phyloP scores from a whole-genome alignment of 2,888 invertebrate genomes.

The Amorpha juglandis region DNA sequence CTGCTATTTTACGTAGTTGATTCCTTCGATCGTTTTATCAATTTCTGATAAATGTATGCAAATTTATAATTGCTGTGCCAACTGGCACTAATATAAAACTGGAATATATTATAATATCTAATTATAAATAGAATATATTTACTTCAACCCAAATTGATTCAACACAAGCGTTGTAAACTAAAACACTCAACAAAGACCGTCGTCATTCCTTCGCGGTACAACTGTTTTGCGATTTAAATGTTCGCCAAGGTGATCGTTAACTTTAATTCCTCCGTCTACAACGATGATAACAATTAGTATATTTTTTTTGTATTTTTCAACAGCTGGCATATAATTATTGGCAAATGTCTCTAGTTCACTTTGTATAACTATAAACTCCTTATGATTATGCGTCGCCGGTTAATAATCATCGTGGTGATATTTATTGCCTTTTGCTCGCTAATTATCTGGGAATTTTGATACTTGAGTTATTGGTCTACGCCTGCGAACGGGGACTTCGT shows the following conservation, averaged over 20 bases:
- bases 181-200: slow-evolving; percentile 20
- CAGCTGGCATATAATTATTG: slow-evolving; percentile 12
- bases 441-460: slow-evolving; percentile 82
- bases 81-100: no score
- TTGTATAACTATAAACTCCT: slow-evolving; percentile 60
- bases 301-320: slow-evolving; percentile 24
- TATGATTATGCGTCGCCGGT: slow-evolving; percentile 74
- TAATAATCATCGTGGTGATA: slow-evolving; percentile 77
- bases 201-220: neutral
- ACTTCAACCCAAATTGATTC: slow-evolving; percentile 16
- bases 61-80: neutral
- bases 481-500: slow-evolving; percentile 42
- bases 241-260: slow-evolving; percentile 21
- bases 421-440: slow-evolving; percentile 75
- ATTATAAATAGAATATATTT: neutral
- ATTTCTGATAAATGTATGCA: neutral
- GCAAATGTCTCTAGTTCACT: slow-evolving; percentile 55
- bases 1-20: neutral
- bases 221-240: slow-evolving; percentile 23
- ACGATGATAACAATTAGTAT: slow-evolving; percentile 11
- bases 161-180: slow-evolving; percentile 9
- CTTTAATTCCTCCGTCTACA: slow-evolving; percentile 26
- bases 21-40: neutral
- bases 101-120: no score
- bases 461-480: slow-evolving; percentile 74